These are phyloP conservation scores for Sphaerodactylus townsendi DNA, from an alignment of 2,113 vertebrate genomes.

Conservation along the genomic window DNA sequence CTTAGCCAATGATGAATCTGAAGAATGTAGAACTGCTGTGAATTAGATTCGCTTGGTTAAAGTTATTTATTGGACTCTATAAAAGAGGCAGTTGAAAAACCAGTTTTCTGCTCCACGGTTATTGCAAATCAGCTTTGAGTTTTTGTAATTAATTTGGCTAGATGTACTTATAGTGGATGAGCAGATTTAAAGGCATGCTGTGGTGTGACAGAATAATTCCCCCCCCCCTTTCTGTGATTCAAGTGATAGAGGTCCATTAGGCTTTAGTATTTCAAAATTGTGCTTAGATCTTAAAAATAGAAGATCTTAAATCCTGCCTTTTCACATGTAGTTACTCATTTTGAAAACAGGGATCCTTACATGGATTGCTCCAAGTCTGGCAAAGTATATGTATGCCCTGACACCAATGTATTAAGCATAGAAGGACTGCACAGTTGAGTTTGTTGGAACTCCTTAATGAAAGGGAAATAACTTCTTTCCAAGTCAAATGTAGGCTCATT, in stretches of 20 bases:
- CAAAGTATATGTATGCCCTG: conserved; percentile 50
- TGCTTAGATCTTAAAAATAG: background rate
- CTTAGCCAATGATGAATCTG: too few relatives aligned
- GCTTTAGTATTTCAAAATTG: conserved; percentile 12
- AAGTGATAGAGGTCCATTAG: background rate
- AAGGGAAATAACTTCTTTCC: conserved; percentile 49
- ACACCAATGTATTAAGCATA: conserved; percentile 19
- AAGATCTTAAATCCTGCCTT: background rate
- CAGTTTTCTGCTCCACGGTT: background rate
- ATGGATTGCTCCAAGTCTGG: conserved; percentile 41
- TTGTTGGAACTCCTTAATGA: conserved; percentile 55
- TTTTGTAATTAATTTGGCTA: background rate
- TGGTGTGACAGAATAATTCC: conserved; percentile 35
- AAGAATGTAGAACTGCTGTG: too few relatives aligned
- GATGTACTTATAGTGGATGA: background rate
- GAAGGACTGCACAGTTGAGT: conserved; percentile 50
- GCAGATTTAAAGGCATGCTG: background rate
- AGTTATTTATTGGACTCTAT: too few relatives aligned
- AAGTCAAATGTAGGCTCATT: conserved; percentile 58
- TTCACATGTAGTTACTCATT: background rate
- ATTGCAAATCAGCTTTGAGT: background rate
- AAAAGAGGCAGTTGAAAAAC: too few relatives aligned
- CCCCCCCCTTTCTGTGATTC: background rate
- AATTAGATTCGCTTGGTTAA: too few relatives aligned
- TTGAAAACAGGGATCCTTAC: conserved; percentile 37